These are phyloP conservation scores for Linurgus olivaceus DNA, from an alignment of 2,797 vertebrate genomes.

Conservation along the genomic window DNA sequence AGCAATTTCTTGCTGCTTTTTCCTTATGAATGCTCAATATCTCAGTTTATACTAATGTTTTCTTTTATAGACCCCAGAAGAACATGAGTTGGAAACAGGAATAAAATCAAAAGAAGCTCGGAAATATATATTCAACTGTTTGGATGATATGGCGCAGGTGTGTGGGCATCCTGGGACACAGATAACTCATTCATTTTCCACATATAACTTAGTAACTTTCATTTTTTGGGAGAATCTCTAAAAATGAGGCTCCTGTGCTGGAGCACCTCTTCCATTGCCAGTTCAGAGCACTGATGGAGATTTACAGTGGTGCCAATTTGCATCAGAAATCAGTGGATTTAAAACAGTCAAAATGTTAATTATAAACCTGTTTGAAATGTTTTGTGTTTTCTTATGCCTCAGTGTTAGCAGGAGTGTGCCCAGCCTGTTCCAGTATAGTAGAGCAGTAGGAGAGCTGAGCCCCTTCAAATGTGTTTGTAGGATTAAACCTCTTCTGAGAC, in stretches of 20 bases:
- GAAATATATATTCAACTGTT: slow-evolving; percentile 98
- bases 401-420: neutral
- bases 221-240: neutral
- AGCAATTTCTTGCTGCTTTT: neutral
- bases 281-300: neutral
- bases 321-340: neutral
- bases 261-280: neutral
- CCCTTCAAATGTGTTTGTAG: neutral
- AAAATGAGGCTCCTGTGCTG: neutral
- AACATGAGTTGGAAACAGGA: slow-evolving; percentile 94
- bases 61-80: slow-evolving; percentile 86
- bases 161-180: neutral
- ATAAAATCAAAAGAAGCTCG: slow-evolving; percentile 98
- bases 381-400: neutral
- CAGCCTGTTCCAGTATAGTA: neutral
- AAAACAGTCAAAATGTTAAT: neutral
- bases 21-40: neutral
- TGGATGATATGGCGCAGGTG: slow-evolving; percentile 99
- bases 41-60: neutral
- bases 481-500: neutral
- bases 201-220: neutral
- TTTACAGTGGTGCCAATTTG: neutral
- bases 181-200: neutral
- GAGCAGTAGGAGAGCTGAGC: neutral
- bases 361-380: neutral